These are phyloP conservation scores for Dermochelys coriacea DNA, from an alignment of 2,797 vertebrate genomes.

Conservation along the genomic window DNA sequence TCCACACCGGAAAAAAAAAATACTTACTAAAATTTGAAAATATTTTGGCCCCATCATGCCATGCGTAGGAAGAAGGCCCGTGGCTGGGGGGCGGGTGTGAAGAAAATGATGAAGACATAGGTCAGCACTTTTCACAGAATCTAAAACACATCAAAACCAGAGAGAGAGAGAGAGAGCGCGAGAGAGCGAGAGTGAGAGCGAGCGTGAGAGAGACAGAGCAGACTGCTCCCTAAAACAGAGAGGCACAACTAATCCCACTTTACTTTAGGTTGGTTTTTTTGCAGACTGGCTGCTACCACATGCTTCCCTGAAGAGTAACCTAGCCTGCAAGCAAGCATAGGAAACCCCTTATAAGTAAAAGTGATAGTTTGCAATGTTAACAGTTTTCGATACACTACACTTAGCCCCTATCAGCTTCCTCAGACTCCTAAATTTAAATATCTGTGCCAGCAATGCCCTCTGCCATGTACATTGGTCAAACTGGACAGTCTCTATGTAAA, in stretches of 20 bases:
- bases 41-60: background rate
- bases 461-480: too few species aligned
- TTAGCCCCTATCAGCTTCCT: background rate
- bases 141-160: background rate
- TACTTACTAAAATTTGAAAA: background rate
- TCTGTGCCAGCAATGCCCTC: too few species aligned
- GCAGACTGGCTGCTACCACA: background rate
- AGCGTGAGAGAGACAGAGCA: too few species aligned
- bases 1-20: background rate
- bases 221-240: background rate
- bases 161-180: background rate
- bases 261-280: background rate
- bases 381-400: background rate
- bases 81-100: too few species aligned
- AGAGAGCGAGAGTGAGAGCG: too few species aligned
- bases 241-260: background rate
- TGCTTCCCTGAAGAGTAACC: background rate
- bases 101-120: background rate
- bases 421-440: background rate
- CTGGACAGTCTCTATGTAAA: too few species aligned
- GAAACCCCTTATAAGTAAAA: background rate
- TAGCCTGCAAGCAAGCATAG: background rate
- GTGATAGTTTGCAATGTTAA: background rate
- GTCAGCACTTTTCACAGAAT: background rate
- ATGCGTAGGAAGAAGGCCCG: background rate